Conservation (phyloP, 2,113 vertebrate genomes). For the Panthera tigris region DNA sequence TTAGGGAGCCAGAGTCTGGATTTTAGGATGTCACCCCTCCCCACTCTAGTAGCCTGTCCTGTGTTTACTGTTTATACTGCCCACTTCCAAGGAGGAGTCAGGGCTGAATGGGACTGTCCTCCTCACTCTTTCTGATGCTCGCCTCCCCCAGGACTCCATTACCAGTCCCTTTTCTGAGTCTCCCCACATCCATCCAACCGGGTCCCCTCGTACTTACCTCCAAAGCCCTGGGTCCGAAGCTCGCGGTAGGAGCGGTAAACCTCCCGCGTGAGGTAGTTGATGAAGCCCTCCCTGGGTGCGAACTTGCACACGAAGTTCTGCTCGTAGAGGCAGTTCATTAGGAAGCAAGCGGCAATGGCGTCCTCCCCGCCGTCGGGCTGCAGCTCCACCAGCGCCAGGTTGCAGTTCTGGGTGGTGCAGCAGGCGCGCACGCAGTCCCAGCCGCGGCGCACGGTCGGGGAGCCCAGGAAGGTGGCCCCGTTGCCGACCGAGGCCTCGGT, state of each 20-base stretch:
- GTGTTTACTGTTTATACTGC: neutral
- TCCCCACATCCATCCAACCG: neutral
- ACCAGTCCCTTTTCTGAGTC: neutral
- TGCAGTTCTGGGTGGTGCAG: constrained; percentile 89
- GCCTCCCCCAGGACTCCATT: neutral
- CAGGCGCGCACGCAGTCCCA: constrained; percentile 91
- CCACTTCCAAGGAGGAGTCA: neutral
- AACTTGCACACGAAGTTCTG: constrained; percentile 92
- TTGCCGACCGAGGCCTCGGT: constrained; percentile 90
- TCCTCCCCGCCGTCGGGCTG: constrained; percentile 70
- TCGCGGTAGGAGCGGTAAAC: constrained; percentile 85
- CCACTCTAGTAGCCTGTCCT: neutral
- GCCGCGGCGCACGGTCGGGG: constrained; percentile 80
- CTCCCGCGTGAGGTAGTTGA: constrained; percentile 86
- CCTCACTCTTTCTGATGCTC: neutral
- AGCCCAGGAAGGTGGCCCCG: constrained; percentile 91
- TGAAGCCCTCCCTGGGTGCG: constrained; percentile 89
- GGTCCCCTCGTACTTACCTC: constrained; percentile 74
- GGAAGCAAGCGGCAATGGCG: constrained; percentile 88
- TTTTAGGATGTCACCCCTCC: neutral
- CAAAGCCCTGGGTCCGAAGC: constrained; percentile 68
- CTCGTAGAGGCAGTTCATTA: constrained; percentile 94
- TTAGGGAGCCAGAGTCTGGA: neutral
- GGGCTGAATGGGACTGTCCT: neutral
- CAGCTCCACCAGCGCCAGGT: constrained; percentile 92